Base-by-base conservation (phyloP, 2,113 vertebrate genomes). In the Epinephelus moara region DNA sequence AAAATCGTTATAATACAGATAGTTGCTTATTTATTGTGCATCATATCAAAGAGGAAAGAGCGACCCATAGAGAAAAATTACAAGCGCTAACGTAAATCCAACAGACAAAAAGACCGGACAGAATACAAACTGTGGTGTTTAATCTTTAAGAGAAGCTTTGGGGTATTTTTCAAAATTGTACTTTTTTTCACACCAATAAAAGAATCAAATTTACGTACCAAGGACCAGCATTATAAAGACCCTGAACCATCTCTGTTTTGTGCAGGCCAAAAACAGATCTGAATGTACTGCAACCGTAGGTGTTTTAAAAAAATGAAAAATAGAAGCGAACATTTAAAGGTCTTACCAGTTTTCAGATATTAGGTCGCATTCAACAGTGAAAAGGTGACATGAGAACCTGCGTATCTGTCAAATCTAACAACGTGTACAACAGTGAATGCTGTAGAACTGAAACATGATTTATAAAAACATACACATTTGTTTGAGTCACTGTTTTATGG, bases 321-420 rank as follows among this genome's bases (percentile, higher is more conserved):
- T 7, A 13, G 49, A 88, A 33, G n/a, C 19, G 1, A 63, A 69
- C n/a, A 13, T 40, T 73, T 47, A 70, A 21, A 77, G 75, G 64
- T 82, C 80, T 74, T 42, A 55, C 42, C 3, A 67, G 17, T 56
- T 78, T 57, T 64, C 50, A 73, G n/a, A 60, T 50, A 79, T 70
- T 37, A 60, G 69, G 68, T 56, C 18, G 21, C 37, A 82, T 75
- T 80, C n/a, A 84, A 74, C 80, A 87, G 79, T 66, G 27, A 86
- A 82, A 67, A 62, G 8, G 49, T 64, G 17, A 21, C 68, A 4
- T 45, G 40, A 67, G 23, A 49, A 70, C 13, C 30, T 25, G 19
- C 37, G 21, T 33, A 70, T 40, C 9, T 62, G 25, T 55, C 25
- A 47, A 61, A 75, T 67, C n/a, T 30, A 50, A 67, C 55, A 82